Evolutionary conservation across 2,113 vertebrate genomes (phyloP), one percentile per base, ranked within the genome.

Genomic region (Anarrhichthys ocellatus): DNA sequence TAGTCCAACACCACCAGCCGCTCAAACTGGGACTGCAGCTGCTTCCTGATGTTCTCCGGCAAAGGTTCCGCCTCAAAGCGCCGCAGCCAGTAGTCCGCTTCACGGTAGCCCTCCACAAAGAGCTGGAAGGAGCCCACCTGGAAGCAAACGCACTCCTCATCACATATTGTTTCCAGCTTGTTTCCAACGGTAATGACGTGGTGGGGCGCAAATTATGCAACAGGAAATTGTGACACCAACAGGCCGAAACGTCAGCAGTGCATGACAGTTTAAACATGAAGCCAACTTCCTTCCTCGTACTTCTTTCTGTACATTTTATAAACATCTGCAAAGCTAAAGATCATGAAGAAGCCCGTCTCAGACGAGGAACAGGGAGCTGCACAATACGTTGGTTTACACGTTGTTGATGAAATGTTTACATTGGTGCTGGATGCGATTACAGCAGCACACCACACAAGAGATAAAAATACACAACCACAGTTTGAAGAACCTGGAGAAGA

Each of bases 81-180:
- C 86, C 98, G 96, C 92, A 99, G 95, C 98, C 98, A 99, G 92
- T 95, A 95, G 85, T 99, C 98, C 22, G 98, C 98, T 88, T 98
- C 98, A 78, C 97, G 97, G 89, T 99, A 99, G 20, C 96, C 96
- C 90, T 98, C 97, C 87, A 99, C 98, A 89, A 99, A 99, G 29
- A 99, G 92, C 94, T 99, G 98, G 88, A 99, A 99, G 15, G 98
- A 99, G 82, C 98, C 98, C 90, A 99, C 96, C 98, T 99, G 85
- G 36, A 24, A 68, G 73, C 18, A 75, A 27, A 83, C 24, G 54
- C 22, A 59, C 20, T 42, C 22, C 20, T 42, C 22, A 63, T 52
- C 14, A 82, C 22, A 40, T 9, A 32, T 2, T 24, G 69, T 6
- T 3, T 24, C 3, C 18, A 27, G 29, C 42, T 52, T 40, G 44